Base-by-base conservation (phyloP, 2,888 invertebrate genomes). In the Synanthedon myopaeformis region DNA sequence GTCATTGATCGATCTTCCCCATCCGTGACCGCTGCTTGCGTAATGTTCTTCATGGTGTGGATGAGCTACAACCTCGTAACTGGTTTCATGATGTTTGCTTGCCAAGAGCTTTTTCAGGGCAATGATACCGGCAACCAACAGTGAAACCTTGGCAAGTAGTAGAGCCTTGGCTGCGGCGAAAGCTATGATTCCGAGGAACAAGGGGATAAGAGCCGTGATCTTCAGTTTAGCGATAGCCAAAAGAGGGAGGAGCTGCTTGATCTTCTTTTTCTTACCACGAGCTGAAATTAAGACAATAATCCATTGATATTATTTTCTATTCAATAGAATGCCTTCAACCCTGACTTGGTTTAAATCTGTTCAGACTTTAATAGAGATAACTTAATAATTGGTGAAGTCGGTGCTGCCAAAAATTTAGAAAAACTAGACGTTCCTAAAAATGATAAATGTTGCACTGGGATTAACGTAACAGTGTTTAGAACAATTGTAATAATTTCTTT, bases 161-260 rank as follows among this genome's bases (percentile, higher is more conserved):
- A 96, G 89, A 48, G 95, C 95, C 85, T 96, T 95, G 83, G 95
- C 92, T n/a, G 95, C 94, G 52, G 94, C 89, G 54, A 95, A 89
- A 23, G 94, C 95, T 62, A 95, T 90, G 70, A 87, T 84, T 51
- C 74, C 95, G 54, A 95, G 89, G 67, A 92, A 92, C 60, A 95
- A 83, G 35, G 94, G 95, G 64, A 94, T 91, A 58, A 95, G 89
- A 23, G 93, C 91, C 58, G 92, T 92, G 62, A 87, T 92, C 89
- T 95, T 95, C 71, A 95, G 79, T 74, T 94, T 93, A 69, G 95
- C 89, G 58, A 95, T 87, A 65, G 94, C 89, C 62, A 95, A 84
- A 61, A 95, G 89, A 17, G 94, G 93, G 67, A 93, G 79, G 66
- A 94, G 91, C 66, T 91, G 90, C 89, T 93, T 94, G 74, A 92